Conservation (phyloP, 2,888 invertebrate species). For the Acanthosoma haemorrhoidale region DNA sequence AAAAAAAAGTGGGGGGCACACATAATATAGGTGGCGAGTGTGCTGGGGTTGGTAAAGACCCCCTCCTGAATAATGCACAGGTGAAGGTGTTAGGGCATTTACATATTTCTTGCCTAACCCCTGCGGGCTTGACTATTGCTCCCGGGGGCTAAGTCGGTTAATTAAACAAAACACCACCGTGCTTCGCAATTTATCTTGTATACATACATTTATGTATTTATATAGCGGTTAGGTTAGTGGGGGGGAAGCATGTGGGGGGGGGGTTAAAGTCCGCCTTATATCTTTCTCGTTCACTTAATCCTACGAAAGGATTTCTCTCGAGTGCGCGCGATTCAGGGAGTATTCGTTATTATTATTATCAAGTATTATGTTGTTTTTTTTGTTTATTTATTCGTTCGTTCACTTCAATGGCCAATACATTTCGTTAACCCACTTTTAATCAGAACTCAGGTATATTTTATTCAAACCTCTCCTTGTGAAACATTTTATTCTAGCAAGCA, state of each 20-base stretch:
- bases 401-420: too few relatives aligned
- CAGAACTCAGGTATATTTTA: too few relatives aligned
- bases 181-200: conserved; percentile 12
- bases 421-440: too few relatives aligned
- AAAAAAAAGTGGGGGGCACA: too few relatives aligned
- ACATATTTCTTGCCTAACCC: conserved; percentile 16
- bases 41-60: not conserved
- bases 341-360: too few relatives aligned
- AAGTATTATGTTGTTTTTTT: too few relatives aligned
- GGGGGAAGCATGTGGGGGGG: too few relatives aligned
- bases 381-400: too few relatives aligned
- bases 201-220: conserved; percentile 17
- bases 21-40: not conserved
- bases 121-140: not conserved
- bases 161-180: conserved; percentile 13
- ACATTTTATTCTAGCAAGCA: too few relatives aligned
- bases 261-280: too few relatives aligned
- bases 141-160: not conserved
- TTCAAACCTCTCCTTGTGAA: too few relatives aligned
- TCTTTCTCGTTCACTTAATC: not conserved
- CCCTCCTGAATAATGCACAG: conserved; percentile 14
- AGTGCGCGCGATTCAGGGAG: too few relatives aligned
- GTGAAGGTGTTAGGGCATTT: conserved; percentile 11
- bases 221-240: not conserved
- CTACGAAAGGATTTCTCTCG: not conserved